Base-by-base conservation (phyloP, 1,140 invertebrate species). In the Zaprionus camerounensis region DNA sequence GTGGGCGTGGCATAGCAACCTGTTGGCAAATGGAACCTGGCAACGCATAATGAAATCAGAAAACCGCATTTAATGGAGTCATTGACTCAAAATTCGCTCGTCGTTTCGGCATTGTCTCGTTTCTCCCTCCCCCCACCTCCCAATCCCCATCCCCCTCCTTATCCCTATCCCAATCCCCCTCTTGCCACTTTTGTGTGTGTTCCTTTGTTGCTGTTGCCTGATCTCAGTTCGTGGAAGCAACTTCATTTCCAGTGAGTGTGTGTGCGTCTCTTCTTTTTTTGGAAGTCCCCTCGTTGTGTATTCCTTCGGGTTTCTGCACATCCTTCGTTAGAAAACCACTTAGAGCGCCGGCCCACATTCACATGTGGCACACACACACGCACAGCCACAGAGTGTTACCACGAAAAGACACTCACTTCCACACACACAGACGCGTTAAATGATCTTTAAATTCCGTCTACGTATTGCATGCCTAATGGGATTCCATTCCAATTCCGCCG, bases 31-130 rank as follows among this genome's bases (percentile, higher is more conserved):
- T 66, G 71, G 72, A 58, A 55, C 73, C 68, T 62, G 61, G 67
- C 73, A 71, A 61, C 76, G 61, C 65, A 75, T 73, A 76, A 76
- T 78, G 69, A 84, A 84, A 77, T 72, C 62, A 76, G 57, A 71
- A 85, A 74, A 70, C 66, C 71, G 65, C 71, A 80, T 78, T 84
- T 87, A 91, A 91, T 91, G 80, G 83, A 91, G 86, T 82, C 87
- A 86, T 91, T 91, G 76, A 75, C 80, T 77, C 63, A 69, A 70
- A 74, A 63, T 72, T 72, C 44, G 36, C 56, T 76, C 68, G 46
- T 9, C 55, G 24, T n/a, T 71, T 62, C 36, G 36, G 53, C 3
- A 11, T 46, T 58, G 62, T 74, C 46, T 51, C 20, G 17, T 4
- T 9, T 26, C 58, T 22, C 12, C 9, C 22, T 11, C 12, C 22